Evolutionary conservation across 2,797 vertebrate genomes (phyloP), one percentile per base, ranked within the genome.

Genomic region (Lycodopsis pacificus): DNA sequence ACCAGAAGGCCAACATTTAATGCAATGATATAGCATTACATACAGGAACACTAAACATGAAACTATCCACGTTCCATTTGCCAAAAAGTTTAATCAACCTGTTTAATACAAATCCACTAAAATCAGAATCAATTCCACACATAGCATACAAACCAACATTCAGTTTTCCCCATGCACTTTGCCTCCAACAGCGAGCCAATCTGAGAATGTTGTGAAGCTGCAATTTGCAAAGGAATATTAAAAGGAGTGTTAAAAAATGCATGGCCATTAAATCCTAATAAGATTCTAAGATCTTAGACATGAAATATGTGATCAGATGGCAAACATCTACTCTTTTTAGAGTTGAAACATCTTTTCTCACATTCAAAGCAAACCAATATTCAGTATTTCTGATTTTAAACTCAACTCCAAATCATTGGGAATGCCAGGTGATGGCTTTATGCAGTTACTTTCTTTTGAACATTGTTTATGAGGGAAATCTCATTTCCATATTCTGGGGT

Each of bases 191-290:
- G 48, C 0, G 12, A 73, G 36, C 17, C 10, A 25, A 62, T 56
- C 15, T 65, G 58, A 10, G 77, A 65, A 48, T 64, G 30, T 36
- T 63, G 30, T 22, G 25, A 13, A 4, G 49, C 44, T 53, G 42
- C 54, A 38, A 30, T 12, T 17, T 25, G 32, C 25, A 62, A 69
- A 58, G 11, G 19, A 76, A 72, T 76, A 57, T 72, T 42, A 30
- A 34, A 80, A 30, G 17, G 25, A 40, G 10, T 14, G 42, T 79
- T 70, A 63, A 63, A 82, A 66, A 74, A 78, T 68, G 46, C 2
- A 59, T 69, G 9, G 1, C 13, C 22, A 61, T 20, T 68, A 53
- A 76, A 67, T 67, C 51, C 12, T 62, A 32, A 76, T 13, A 14
- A 25, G 17, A 34, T 71, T 6, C 74, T 58, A 40, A 27, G 20